These are phyloP conservation scores for Drosophila pegasa DNA, from an alignment of 2,888 invertebrate species.

Conservation along the genomic window DNA sequence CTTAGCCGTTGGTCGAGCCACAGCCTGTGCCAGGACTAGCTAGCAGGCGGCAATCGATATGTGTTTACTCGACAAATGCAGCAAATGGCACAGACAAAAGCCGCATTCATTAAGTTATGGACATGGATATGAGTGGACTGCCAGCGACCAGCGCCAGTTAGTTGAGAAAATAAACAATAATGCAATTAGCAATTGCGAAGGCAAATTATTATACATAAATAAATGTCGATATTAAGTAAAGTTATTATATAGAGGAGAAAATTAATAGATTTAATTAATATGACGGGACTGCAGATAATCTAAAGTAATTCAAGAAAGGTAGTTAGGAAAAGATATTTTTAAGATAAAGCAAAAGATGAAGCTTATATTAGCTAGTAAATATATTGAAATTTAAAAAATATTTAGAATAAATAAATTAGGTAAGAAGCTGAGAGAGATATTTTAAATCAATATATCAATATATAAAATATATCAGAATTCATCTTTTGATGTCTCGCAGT, in stretches of 20 bases:
- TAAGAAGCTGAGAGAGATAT: too few species aligned
- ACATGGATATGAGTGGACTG: not conserved
- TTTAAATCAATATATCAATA: too few species aligned
- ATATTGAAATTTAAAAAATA: too few species aligned
- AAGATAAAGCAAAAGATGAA: too few species aligned
- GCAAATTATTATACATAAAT: not conserved
- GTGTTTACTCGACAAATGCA: conserved; percentile 32
- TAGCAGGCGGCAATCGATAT: conserved; percentile 36
- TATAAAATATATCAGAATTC: too few species aligned
- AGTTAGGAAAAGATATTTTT: too few species aligned
- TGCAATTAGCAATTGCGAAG: not conserved
- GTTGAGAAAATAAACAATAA: not conserved
- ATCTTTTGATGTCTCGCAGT: too few species aligned
- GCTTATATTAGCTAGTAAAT: too few species aligned
- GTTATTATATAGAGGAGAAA: not conserved
- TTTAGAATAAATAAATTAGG: too few species aligned
- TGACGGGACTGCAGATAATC: too few species aligned
- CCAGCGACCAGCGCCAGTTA: not conserved
- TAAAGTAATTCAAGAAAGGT: too few species aligned
- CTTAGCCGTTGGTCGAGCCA: conserved; percentile 25
- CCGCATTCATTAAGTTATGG: conserved; percentile 38
- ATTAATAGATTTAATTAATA: too few species aligned
- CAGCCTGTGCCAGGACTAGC: conserved; percentile 22
- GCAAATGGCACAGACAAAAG: conserved; percentile 29
- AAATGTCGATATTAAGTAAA: not conserved